Base-by-base conservation (phyloP, 2,888 invertebrate species). In the Entomobrya proxima region DNA sequence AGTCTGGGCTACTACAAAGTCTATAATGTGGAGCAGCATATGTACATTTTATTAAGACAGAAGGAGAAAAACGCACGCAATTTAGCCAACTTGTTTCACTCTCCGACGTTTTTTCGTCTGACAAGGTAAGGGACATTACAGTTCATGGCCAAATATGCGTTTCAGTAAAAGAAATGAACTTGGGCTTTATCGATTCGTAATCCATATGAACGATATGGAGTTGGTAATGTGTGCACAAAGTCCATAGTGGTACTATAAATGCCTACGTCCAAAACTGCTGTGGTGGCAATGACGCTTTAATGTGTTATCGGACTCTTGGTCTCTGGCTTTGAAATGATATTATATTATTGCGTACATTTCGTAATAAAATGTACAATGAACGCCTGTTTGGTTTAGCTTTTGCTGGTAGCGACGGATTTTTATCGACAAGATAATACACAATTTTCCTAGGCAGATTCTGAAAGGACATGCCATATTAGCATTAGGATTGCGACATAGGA, bases 91-190 rank as follows among this genome's bases (percentile, higher is more conserved):
- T 50, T 47, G 50, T 58, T 76, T 76, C 52, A 32, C 35, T 75
- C 50, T n/a, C n/a, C n/a, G n/a, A n/a, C 21, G 75, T 32, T 52
- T 75, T 75, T 55, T 44, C 50, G 1, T 44, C 30, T 69, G 67
- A 69, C 79, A 79, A 79, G 79, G 75, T 75, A 61, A 75, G 50
- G 80, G 35, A 84, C 79, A 67, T 79, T 35, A 64, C 83, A 69
- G 83, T 84, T 84, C 83, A 84, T 84, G 83, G 83, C 58, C 77
- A 84, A 58, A 30, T 35, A 58, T 6, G n/a, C n/a, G 27, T 27
- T 24, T 40, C 35, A 40, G 5, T 18, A 2, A 5, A 74, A 21
- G 27, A 35, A 40, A 58, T 76, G 15, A 18, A 75, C 35, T 52
- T 75, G 75, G 75, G 3, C 58, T 74, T 76, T 76, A 76, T 76